Evolutionary conservation across 2,888 invertebrate species (phyloP).

Genomic region (Bombylius major): DNA sequence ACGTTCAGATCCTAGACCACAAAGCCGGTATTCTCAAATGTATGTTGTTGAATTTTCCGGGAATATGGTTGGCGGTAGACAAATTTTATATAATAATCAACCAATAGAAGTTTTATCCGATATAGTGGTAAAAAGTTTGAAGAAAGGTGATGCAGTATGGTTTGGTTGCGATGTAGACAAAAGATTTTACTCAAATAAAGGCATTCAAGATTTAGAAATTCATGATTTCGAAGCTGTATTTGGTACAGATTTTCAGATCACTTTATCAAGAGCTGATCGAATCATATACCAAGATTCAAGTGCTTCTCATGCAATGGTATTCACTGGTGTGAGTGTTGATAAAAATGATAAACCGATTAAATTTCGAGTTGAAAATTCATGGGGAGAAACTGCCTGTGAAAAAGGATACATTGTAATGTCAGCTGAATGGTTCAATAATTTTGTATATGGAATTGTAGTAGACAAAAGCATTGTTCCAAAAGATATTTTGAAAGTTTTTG

Average conservation of each 20-base stretch:
- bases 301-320: slow-evolving; percentile 88
- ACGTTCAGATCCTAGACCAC: no score
- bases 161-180: slow-evolving; percentile 84
- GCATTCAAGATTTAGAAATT: slow-evolving; percentile 62
- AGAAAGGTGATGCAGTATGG: slow-evolving; percentile 77
- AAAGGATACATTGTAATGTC: slow-evolving; percentile 78
- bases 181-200: slow-evolving; percentile 62
- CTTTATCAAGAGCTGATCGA: slow-evolving; percentile 66
- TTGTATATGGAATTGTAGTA: slow-evolving; percentile 77
- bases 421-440: slow-evolving; percentile 77
- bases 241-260: slow-evolving; percentile 65
- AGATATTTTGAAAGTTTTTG: slow-evolving; percentile 61
- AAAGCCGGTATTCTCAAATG: no score
- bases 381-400: slow-evolving; percentile 78
- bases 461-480: slow-evolving; percentile 69
- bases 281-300: slow-evolving; percentile 74
- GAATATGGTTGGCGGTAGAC: slow-evolving; percentile 71
- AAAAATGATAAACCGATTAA: slow-evolving; percentile 55
- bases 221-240: slow-evolving; percentile 73
- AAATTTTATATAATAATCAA: slow-evolving; percentile 78
- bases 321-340: slow-evolving; percentile 70
- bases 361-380: slow-evolving; percentile 83
- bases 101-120: slow-evolving; percentile 64
- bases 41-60: slow-evolving; percentile 47
- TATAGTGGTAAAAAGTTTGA: slow-evolving; percentile 61